Conservation (phyloP, 2,797 vertebrate species). For the Sebastes wilsoni region DNA sequence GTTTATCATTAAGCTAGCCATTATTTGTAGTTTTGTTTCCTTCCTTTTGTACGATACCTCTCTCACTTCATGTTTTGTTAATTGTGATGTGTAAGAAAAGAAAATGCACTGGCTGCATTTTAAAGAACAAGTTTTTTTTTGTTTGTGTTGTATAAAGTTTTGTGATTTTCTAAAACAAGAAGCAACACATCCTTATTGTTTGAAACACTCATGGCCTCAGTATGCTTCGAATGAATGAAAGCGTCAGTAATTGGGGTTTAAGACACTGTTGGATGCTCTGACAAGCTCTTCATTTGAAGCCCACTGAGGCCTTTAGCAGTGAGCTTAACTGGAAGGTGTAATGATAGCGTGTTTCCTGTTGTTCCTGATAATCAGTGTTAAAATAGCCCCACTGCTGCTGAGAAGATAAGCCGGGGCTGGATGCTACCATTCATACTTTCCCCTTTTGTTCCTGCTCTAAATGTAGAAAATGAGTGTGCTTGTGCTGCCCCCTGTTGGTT, state of each 20-base stretch:
- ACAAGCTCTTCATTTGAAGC: not conserved
- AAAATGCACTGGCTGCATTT: constrained; percentile 70
- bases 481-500: constrained; percentile 64
- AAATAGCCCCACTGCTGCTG: constrained; percentile 20
- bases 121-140: not conserved
- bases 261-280: too few species aligned
- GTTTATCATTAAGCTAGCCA: constrained; percentile 49
- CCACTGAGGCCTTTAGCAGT: not conserved
- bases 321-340: constrained; percentile 15
- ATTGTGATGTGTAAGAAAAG: constrained; percentile 26
- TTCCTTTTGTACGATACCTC: constrained; percentile 17
- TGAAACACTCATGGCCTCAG: not conserved
- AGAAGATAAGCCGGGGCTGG: not conserved
- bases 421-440: not conserved
- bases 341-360: not conserved
- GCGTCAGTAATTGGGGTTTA: not conserved
- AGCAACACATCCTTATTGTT: not conserved
- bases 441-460: not conserved
- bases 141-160: constrained; percentile 44
- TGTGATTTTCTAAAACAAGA: constrained; percentile 44
- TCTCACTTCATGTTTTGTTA: constrained; percentile 12
- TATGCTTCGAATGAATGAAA: not conserved
- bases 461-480: constrained; percentile 15
- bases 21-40: constrained; percentile 23
- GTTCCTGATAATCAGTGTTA: constrained; percentile 51